These are phyloP conservation scores for Glyphotaelius pellucidus DNA, from an alignment of 2,888 invertebrate species.

Conservation along the genomic window DNA sequence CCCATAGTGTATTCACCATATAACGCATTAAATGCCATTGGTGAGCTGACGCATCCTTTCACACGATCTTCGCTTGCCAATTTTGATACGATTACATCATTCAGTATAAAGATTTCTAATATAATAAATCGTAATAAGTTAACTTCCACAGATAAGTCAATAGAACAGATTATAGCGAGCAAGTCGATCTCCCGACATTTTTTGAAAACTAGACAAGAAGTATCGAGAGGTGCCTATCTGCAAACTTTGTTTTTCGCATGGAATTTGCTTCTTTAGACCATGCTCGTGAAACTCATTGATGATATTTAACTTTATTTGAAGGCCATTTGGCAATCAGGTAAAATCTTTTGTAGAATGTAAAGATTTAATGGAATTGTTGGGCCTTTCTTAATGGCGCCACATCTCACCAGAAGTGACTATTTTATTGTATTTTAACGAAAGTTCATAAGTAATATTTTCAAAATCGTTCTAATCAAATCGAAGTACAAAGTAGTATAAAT, in stretches of 20 bases:
- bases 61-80: not conserved
- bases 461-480: not conserved
- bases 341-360: not conserved
- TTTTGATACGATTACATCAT: not conserved
- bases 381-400: not conserved
- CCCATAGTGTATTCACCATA: not conserved
- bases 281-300: not conserved
- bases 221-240: not conserved
- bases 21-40: not conserved
- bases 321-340: not conserved
- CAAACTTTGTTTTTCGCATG: not conserved
- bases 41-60: not conserved
- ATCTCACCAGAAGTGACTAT: not conserved
- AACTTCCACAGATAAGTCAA: not conserved
- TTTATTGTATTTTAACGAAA: not conserved
- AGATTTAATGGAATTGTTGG: not conserved
- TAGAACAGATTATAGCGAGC: not conserved
- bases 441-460: not conserved
- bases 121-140: not conserved
- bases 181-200: not conserved
- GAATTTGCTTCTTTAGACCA: not conserved
- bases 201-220: too few relatives aligned
- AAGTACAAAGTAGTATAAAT: not conserved
- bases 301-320: not conserved
- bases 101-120: not conserved